Evolutionary conservation across 1,140 invertebrate genomes (phyloP).

Genomic region (Yoshiicerus persimilis): DNA sequence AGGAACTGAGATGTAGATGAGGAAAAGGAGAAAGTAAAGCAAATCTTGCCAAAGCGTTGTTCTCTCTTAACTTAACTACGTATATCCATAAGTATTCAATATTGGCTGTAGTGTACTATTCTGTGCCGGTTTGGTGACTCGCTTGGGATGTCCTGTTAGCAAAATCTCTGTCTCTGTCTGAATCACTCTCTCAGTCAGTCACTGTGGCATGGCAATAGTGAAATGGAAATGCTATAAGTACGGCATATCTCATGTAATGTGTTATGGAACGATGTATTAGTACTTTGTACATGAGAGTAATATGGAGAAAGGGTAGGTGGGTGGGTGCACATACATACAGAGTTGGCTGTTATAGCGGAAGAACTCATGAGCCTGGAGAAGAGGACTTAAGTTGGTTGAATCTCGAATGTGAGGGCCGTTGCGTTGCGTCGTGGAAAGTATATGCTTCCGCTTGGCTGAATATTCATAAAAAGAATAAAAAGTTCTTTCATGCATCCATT

Average conservation of each 20-base stretch:
- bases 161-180: not conserved
- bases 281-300: not conserved
- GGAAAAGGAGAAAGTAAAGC: not conserved
- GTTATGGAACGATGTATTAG: not conserved
- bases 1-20: not conserved
- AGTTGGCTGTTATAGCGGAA: not conserved
- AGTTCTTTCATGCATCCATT: constrained; percentile 40
- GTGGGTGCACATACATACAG: not conserved
- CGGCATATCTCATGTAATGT: not conserved
- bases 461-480: constrained; percentile 43
- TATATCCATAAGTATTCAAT: not conserved
- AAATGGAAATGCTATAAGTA: not conserved
- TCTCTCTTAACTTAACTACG: not conserved
- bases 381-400: not conserved
- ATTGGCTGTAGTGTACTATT: not conserved
- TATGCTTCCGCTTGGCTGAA: constrained; percentile 27
- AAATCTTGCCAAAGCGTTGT: not conserved
- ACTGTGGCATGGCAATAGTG: too few species aligned
- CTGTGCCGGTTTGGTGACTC: not conserved
- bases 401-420: not conserved
- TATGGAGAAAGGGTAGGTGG: not conserved
- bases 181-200: not conserved
- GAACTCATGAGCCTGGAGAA: not conserved
- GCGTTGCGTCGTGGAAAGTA: constrained; percentile 22
- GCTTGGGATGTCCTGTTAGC: not conserved